Percentiles rank a stretch among this genome's conserved stretches.
Evolutionary conservation across 2,888 invertebrate genomes (phyloP).

Genomic region (Flexamia atlantica): DNA sequence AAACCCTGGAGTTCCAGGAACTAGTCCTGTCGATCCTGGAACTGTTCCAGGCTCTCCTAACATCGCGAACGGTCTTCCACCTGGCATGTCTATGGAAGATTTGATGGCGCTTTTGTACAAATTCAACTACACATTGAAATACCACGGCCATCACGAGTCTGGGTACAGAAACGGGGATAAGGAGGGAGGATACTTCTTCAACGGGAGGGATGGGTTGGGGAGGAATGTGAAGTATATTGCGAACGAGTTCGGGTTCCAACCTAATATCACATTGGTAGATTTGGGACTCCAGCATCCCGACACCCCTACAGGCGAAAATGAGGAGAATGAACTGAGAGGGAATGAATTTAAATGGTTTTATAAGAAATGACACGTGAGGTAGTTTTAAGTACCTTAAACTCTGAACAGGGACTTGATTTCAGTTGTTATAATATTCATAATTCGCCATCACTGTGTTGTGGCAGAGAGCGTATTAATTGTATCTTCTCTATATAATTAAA

Average conservation of each 20-base stretch:
- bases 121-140: constrained; percentile 88
- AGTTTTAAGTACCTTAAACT: too few species aligned
- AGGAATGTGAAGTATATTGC: constrained; percentile 85
- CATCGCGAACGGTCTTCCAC: constrained; percentile 32
- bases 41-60: too few species aligned
- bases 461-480: too few species aligned
- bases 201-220: constrained; percentile 84
- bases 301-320: constrained; percentile 81
- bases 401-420: too few species aligned
- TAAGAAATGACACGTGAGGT: too few species aligned
- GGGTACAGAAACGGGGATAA: constrained; percentile 85
- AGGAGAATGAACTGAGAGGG: constrained; percentile 81
- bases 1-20: background rate
- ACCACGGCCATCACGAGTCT: constrained; percentile 88
- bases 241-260: constrained; percentile 86
- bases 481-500: too few species aligned
- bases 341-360: constrained; percentile 87
- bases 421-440: too few species aligned
- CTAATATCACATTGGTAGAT: constrained; percentile 81
- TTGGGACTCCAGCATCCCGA: constrained; percentile 77
- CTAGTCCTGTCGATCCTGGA: too few species aligned
- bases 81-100: constrained; percentile 75
- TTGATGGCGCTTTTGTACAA: constrained; percentile 83
- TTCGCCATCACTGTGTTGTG: too few species aligned
- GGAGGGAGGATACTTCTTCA: constrained; percentile 85